Base-by-base conservation (phyloP, 2,113 vertebrate species). In the Labeo rohita region DNA sequence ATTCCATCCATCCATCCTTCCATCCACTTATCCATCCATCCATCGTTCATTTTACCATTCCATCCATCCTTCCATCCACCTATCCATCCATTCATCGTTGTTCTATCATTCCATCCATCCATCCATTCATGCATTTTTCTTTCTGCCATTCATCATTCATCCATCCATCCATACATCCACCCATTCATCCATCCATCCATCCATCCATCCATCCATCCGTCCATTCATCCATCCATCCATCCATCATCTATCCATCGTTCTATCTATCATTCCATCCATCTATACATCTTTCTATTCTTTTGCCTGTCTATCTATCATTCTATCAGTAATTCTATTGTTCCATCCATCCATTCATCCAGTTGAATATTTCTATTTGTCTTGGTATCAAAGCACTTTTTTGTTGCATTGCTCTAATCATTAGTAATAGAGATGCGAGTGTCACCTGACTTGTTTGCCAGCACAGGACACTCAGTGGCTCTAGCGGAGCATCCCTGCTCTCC, bases 391-490 rank as follows among this genome's bases (percentile, higher is more conserved):
- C 13, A 10, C 13, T 13, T 34, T 77, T 54, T 9, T 54, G 18
- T 43, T 34, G 13, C 6, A 18, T 21, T 77, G 3, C 43, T 18
- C 43, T 23, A 23, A 59, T 80, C 34, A 56, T 45, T 61, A 39
- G 54, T 88, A 59, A 84, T 75, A 77, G 10, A 84, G 72, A 39
- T 80, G n/a, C 68, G 21, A 82, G 85, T 28, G 34, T 87, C 50
- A 79, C 6, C 12, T 47, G 68, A 74, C 59, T 66, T n/a, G 52
- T 72, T 83, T 66, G 23, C 73, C 63, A 65, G 23, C 45, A 81
- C 72, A 63, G 39, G 79, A 45, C 68, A 39, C 73, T 85, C 84
- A 59, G 56, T 63, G 39, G 39, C 21, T 43, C 36, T 34, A 82
- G 39, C 34, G 54, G 70, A 72, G 80, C 54, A 49, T 56, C 34